phyloP scores from a whole-genome alignment of 2,888 invertebrate genomes.

The Clostera curtula region DNA sequence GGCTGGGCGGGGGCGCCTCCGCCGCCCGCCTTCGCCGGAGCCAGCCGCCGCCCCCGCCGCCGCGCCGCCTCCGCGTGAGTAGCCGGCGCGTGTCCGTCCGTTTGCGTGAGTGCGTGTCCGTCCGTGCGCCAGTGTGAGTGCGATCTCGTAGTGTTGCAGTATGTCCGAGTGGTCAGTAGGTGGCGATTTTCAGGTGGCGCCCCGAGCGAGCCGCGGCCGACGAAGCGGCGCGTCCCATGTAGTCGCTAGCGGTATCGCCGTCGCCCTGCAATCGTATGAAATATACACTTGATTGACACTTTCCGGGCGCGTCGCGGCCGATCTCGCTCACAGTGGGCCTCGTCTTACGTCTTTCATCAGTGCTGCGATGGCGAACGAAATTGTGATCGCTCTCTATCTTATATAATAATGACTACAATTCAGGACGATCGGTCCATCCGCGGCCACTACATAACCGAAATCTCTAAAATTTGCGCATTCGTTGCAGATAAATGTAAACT shows the following conservation, averaged over 20 bases:
- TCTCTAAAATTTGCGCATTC: too few relatives aligned
- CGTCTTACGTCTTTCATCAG: too few relatives aligned
- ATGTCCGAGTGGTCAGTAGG: slow-evolving; percentile 25
- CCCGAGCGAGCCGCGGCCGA: slow-evolving; percentile 14
- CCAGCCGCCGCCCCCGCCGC: neutral
- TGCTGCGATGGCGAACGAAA: too few relatives aligned
- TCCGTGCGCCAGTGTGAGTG: slow-evolving; percentile 1
- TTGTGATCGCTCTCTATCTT: too few relatives aligned
- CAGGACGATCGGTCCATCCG: too few relatives aligned
- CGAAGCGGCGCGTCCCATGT: slow-evolving; percentile 13
- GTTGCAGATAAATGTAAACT: too few relatives aligned
- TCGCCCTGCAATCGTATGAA: slow-evolving; percentile 22
- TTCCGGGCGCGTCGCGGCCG: slow-evolving; percentile 4
- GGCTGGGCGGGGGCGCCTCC: neutral
- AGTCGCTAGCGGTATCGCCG: slow-evolving; percentile 13
- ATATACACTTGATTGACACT: slow-evolving; percentile 21
- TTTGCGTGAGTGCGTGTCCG: slow-evolving; percentile 3
- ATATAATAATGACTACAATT: too few relatives aligned
- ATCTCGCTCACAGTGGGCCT: slow-evolving; percentile 7
- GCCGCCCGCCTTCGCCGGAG: neutral
- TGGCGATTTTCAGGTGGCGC: slow-evolving; percentile 30
- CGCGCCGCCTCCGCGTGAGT: slow-evolving; percentile 1
- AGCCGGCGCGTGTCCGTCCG: slow-evolving; percentile 3
- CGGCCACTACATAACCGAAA: too few relatives aligned
- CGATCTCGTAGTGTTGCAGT: slow-evolving; percentile 7